These are phyloP conservation scores for Cotesia glomerata DNA, from an alignment of 1,140 invertebrate genomes.

Conservation along the genomic window DNA sequence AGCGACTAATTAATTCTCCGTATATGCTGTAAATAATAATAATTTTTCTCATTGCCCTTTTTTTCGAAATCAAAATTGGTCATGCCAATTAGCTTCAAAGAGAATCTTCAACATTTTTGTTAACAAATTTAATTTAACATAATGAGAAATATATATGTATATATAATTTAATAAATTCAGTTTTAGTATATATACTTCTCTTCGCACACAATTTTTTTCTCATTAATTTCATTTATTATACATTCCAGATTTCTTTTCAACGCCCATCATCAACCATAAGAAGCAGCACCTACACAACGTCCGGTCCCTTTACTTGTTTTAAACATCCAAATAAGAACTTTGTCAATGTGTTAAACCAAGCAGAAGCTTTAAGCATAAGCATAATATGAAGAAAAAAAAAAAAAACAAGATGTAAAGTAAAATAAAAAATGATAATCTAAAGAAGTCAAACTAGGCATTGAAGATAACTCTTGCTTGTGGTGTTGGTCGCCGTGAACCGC, in stretches of 20 bases:
- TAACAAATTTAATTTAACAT: not conserved
- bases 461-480: not conserved
- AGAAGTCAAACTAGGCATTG: not conserved
- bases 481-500: not conserved
- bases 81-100: constrained; percentile 20
- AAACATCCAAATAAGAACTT: constrained; percentile 16
- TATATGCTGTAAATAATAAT: not conserved
- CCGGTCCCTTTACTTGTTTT: not conserved
- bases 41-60: constrained; percentile 29
- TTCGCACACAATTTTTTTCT: no score
- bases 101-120: no score
- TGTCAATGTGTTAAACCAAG: not conserved
- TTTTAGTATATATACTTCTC: no score
- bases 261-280: constrained; percentile 1
- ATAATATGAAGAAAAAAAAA: not conserved
- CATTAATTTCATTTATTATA: not conserved
- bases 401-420: not conserved
- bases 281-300: constrained; percentile 2
- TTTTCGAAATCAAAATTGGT: constrained; percentile 34
- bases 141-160: not conserved
- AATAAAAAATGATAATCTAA: not conserved
- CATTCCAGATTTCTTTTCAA: not conserved
- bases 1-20: constrained; percentile 34
- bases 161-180: not conserved
- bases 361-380: not conserved